Percentiles rank a stretch among this genome's conserved stretches.
Evolutionary conservation across 2,888 invertebrate genomes (phyloP).

Genomic region (Smittia aterrima): DNA sequence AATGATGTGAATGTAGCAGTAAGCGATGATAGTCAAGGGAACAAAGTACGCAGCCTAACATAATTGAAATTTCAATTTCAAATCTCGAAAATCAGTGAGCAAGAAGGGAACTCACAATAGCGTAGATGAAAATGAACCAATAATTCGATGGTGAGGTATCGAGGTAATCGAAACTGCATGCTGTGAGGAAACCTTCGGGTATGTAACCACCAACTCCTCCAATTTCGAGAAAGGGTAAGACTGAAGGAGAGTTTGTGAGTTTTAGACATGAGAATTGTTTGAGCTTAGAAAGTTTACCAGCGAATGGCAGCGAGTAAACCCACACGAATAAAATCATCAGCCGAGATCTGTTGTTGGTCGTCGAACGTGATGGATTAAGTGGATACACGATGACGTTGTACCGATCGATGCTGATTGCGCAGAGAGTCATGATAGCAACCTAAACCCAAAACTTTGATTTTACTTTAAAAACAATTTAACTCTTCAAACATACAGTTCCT

Average conservation of each 20-base stretch:
- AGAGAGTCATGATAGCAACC: constrained; percentile 71
- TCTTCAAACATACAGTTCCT: constrained; percentile 24
- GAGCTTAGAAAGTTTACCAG: not conserved
- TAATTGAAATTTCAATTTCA: not conserved
- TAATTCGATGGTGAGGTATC: constrained; percentile 59
- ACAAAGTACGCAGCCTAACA: constrained; percentile 62
- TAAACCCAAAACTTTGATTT: constrained; percentile 57
- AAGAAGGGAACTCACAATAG: constrained; percentile 56
- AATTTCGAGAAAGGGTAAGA: constrained; percentile 55
- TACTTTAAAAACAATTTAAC: constrained; percentile 67
- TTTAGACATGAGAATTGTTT: not conserved
- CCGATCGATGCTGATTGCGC: constrained; percentile 77
- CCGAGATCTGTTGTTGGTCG: constrained; percentile 62
- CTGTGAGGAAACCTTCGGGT: constrained; percentile 79
- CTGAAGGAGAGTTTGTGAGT: not conserved
- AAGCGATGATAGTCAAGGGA: constrained; percentile 68
- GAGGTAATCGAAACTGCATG: constrained; percentile 83
- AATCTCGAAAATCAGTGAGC: not conserved
- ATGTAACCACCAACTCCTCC: constrained; percentile 76
- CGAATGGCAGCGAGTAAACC: constrained; percentile 57
- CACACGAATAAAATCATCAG: constrained; percentile 65
- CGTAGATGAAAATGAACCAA: constrained; percentile 71
- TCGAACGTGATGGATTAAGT: constrained; percentile 64
- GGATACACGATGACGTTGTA: constrained; percentile 80
- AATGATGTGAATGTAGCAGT: constrained; percentile 71